Conservation (phyloP, 2,888 invertebrate genomes). For the Andrena minutula region DNA sequence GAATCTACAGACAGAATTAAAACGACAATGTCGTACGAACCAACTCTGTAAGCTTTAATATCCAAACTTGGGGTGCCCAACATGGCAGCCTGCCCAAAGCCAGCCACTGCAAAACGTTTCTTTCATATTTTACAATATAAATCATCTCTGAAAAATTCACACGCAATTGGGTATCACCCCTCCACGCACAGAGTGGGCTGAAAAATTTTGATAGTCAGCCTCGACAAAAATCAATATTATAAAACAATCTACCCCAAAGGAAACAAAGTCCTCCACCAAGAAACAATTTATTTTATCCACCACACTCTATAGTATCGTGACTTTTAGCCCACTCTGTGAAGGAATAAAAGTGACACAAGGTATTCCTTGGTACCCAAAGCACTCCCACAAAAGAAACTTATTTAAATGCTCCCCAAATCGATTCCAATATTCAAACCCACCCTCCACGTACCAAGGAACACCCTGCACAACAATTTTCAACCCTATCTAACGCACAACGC, state of each 20-base stretch:
- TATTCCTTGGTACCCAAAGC: conserved; percentile 18
- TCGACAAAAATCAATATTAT: neutral
- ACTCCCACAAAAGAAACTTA: too few relatives aligned
- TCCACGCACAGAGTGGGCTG: conserved; percentile 1
- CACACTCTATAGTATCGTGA: neutral
- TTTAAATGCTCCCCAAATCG: neutral
- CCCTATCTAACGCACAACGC: conserved; percentile 75
- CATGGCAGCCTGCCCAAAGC: too few relatives aligned
- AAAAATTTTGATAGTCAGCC: neutral
- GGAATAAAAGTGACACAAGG: conserved; percentile 1
- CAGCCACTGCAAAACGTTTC: neutral
- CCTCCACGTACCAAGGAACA: conserved; percentile 5
- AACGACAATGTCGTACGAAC: neutral
- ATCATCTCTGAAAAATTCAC: neutral
- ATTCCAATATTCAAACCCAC: neutral
- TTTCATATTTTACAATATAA: neutral
- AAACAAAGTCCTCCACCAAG: neutral
- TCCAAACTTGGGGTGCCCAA: too few relatives aligned
- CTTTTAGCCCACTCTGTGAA: conserved; percentile 15
- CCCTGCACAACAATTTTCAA: conserved; percentile 11
- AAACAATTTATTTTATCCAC: neutral
- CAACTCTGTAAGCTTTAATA: too few relatives aligned
- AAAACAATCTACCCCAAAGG: too few relatives aligned
- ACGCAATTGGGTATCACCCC: conserved; percentile 7
- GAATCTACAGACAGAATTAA: conserved; percentile 1